Conservation (phyloP, 1,140 invertebrate genomes). For the Scaptodrosophila lebanonensis region DNA sequence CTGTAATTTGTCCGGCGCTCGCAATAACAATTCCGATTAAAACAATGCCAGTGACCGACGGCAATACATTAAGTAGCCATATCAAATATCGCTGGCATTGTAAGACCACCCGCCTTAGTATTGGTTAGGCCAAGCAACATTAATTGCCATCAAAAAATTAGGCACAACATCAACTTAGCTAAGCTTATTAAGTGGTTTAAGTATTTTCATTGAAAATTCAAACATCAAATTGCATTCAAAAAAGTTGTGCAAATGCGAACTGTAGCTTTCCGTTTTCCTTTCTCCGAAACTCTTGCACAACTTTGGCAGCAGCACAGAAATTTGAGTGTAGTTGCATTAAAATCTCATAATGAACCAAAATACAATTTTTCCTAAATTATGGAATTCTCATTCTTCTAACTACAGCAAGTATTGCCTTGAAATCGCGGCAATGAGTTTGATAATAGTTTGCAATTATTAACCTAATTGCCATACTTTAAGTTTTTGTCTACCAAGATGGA, state of each 20-base stretch:
- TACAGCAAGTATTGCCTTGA: background rate
- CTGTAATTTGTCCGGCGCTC: background rate
- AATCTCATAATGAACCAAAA: too few relatives aligned
- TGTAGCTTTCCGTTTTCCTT: too few relatives aligned
- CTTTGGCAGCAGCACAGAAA: background rate
- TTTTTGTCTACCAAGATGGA: constrained; percentile 7
- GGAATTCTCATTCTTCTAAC: too few relatives aligned
- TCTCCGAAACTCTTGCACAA: constrained; percentile 14
- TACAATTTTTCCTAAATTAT: too few relatives aligned
- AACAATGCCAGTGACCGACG: constrained; percentile 25
- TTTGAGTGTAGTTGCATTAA: background rate
- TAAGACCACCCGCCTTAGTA: too few relatives aligned
- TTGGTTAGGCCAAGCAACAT: too few relatives aligned
- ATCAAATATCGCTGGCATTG: too few relatives aligned
- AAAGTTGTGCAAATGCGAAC: too few relatives aligned
- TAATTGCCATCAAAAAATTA: constrained; percentile 22
- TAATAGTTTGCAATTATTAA: constrained; percentile 64
- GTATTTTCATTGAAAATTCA: too few relatives aligned
- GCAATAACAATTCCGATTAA: constrained; percentile 40
- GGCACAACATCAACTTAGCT: too few relatives aligned
- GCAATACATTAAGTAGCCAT: constrained; percentile 17
- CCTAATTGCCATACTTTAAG: constrained; percentile 43
- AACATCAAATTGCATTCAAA: background rate
- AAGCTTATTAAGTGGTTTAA: constrained; percentile 41
- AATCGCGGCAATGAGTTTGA: constrained; percentile 51